phyloP scores from a whole-genome alignment of 2,113 vertebrate species.

The Procapra przewalskii region DNA sequence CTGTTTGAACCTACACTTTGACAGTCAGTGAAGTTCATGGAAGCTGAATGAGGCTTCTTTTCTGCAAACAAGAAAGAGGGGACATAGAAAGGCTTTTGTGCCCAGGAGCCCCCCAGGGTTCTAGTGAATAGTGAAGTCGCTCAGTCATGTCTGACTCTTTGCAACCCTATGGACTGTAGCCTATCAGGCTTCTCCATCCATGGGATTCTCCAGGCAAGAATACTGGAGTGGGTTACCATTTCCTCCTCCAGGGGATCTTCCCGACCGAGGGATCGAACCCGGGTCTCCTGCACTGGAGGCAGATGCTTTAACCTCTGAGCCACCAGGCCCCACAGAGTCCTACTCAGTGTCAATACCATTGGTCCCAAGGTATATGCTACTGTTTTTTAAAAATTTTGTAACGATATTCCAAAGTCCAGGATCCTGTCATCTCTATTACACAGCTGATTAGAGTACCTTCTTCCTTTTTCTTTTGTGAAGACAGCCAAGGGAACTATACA shows the following conservation, averaged over 20 bases:
- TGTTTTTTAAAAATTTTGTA: neutral
- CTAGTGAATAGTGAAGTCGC: neutral
- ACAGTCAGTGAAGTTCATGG: neutral
- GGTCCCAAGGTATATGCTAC: neutral
- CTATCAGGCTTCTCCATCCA: no score
- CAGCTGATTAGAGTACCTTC: neutral
- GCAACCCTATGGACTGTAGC: no score
- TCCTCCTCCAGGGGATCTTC: no score
- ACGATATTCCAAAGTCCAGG: neutral
- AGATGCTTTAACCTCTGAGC: no score
- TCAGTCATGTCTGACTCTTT: no score
- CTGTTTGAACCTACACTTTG: neutral
- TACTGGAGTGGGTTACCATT: no score
- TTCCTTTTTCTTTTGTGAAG: slow-evolving; percentile 7
- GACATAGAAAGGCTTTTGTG: neutral
- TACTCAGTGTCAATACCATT: neutral
- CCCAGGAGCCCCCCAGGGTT: neutral
- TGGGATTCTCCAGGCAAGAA: no score
- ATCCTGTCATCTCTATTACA: neutral
- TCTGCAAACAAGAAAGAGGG: neutral
- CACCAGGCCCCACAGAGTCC: neutral
- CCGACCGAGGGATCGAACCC: rapidly evolving
- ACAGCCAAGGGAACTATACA: neutral
- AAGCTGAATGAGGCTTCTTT: neutral
- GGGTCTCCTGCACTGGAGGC: rapidly evolving